Percentiles rank a stretch among this genome's conserved stretches.
Evolutionary conservation across 1,140 invertebrate species (phyloP).

Genomic region (Trachymyrmex septentrionalis): DNA sequence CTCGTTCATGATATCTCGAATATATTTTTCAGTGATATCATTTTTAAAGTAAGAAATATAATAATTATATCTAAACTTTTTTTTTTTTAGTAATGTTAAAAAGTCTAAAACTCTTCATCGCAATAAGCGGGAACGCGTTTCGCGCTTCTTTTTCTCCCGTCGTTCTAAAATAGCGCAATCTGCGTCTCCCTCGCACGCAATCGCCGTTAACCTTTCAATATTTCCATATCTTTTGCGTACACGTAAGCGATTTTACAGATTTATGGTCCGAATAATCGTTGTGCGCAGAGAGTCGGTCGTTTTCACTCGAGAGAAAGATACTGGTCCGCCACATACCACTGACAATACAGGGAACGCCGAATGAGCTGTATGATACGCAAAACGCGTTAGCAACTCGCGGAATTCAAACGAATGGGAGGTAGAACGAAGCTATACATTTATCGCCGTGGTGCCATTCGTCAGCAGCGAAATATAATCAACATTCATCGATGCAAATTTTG

Average conservation of each 20-base stretch:
- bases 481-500: constrained; percentile 35
- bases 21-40: too few species aligned
- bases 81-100: neutral
- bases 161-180: neutral
- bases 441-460: neutral
- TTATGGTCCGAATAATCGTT: constrained; percentile 16
- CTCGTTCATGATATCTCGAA: too few species aligned
- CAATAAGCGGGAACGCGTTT: constrained; percentile 22
- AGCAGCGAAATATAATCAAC: constrained; percentile 21
- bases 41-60: too few species aligned
- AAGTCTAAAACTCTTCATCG: neutral
- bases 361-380: constrained; percentile 25
- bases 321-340: neutral
- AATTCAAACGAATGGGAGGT: constrained; percentile 27
- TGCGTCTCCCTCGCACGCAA: neutral
- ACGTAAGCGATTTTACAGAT: constrained; percentile 36
- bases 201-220: constrained; percentile 35
- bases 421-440: constrained; percentile 34
- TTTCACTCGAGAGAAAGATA: constrained; percentile 37
- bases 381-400: constrained; percentile 17
- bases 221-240: constrained; percentile 43
- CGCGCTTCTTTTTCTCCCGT: constrained; percentile 23
- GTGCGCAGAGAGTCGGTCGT: neutral
- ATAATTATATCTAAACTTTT: too few species aligned
- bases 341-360: constrained; percentile 23